phyloP scores from a whole-genome alignment of 2,113 vertebrate genomes.

The Oreochromis niloticus region DNA sequence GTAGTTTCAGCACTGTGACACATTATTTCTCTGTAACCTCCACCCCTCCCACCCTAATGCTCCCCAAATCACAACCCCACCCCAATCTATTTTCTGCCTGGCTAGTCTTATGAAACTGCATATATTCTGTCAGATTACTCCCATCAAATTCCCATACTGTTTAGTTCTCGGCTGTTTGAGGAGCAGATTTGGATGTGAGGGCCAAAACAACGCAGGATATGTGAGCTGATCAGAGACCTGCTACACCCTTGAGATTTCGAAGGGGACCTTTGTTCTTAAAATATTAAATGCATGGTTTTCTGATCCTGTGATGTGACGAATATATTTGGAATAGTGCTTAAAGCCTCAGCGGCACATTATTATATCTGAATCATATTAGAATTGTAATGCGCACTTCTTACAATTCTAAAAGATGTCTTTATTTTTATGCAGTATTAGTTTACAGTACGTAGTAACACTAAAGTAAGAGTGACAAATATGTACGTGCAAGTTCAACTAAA shows the following conservation, averaged over 20 bases:
- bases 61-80: conserved; percentile 38
- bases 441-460: background rate
- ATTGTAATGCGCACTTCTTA: background rate
- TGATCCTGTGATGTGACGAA: background rate
- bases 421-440: background rate
- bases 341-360: background rate
- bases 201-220: background rate
- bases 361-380: background rate
- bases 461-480: background rate
- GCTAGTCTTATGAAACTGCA: conserved; percentile 82
- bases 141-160: conserved; percentile 34
- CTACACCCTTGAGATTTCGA: background rate
- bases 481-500: background rate
- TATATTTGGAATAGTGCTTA: background rate
- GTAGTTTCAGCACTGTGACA: conserved; percentile 70
- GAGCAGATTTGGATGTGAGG: conserved; percentile 17
- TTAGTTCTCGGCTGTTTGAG: conserved; percentile 19
- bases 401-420: background rate
- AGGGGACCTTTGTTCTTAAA: background rate
- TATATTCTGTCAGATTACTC: conserved; percentile 77
- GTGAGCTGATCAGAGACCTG: background rate
- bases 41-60: conserved; percentile 21
- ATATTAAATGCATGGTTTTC: background rate
- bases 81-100: conserved; percentile 86
- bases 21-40: conserved; percentile 70